Base-by-base conservation (phyloP, 1,140 invertebrate species). In the Ceratosolen fusciceps region DNA sequence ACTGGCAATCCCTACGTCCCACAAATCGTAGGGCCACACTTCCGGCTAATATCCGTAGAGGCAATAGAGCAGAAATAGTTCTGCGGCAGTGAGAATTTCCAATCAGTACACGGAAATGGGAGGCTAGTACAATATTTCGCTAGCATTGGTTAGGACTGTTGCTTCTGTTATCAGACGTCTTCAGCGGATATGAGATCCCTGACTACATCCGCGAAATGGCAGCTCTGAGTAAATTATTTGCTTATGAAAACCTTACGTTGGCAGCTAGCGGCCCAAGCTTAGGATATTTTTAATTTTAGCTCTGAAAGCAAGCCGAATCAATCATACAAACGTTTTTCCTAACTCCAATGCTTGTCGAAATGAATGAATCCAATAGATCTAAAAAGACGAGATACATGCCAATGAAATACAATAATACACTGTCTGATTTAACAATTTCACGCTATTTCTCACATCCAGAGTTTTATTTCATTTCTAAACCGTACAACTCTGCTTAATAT, bases 131-230 rank as follows among this genome's bases (percentile, higher is more conserved):
- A 83, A 85, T 86, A 86, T 86, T 85, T 86, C 73, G 85, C 83
- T 37, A 31, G 29, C 54, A 24, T 47, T 29, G 26, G 21, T 52
- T 56, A 56, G 74, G 24, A 37, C 79, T 75, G 72, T 65, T 56
- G 62, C 80, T 68, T 67, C 52, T 74, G 83, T 86, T 87, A 87
- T 87, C 86, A 81, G 31, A 60, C 82, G 83, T 88, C 86, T 88
- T 85, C 84, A 85, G 84, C 86, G 86, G 86, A 88, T 88, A 88
- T 86, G 85, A 87, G 86, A 87, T 87, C 82, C 83, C 77, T 86
- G 58, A 71, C 78, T 79, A 77, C 80, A 80, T 79, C 82, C 81
- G 82, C 85, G 83, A 85, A 87, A 85, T 85, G 83, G 80, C 85
- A 82, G 82, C 70, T 60, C 47, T 74, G 68, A 73, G 80, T 88